A percentile compares a stretch with the other conserved stretches of the same genome.
These are phyloP conservation scores for Gavia stellata DNA, from an alignment of 2,113 vertebrate genomes.

Conservation along the genomic window DNA sequence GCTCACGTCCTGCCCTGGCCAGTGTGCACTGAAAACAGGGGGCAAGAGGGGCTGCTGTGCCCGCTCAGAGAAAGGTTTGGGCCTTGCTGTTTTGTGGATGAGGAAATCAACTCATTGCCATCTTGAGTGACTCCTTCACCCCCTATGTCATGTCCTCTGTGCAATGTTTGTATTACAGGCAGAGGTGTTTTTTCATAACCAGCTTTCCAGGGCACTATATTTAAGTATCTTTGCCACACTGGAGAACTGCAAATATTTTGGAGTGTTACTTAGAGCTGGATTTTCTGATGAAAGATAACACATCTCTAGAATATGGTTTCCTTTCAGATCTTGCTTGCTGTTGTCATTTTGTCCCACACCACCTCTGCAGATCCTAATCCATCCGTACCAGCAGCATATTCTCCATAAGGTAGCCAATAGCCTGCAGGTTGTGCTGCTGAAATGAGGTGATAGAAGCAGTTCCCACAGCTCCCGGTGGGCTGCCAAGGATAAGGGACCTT, in stretches of 20 bases:
- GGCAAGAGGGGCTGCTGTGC: neutral
- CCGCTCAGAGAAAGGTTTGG: neutral
- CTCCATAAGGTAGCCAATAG: neutral
- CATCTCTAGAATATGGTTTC: neutral
- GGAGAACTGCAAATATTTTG: neutral
- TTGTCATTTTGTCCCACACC: neutral
- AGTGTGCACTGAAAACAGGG: rapidly evolving
- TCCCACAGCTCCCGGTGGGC: neutral
- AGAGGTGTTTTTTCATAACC: neutral
- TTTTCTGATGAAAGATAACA: neutral
- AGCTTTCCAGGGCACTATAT: neutral
- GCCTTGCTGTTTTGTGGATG: neutral
- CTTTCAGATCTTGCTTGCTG: neutral
- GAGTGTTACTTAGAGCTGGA: neutral
- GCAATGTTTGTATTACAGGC: neutral
- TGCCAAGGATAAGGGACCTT: neutral
- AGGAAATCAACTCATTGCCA: neutral
- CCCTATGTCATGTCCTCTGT: neutral
- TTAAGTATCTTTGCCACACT: neutral
- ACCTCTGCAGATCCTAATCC: neutral
- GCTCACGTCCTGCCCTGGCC: neutral
- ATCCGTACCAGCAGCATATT: rapidly evolving
- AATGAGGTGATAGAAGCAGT: neutral
- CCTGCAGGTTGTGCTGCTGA: neutral
- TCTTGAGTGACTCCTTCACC: neutral